Evolutionary conservation across 2,113 vertebrate genomes (phyloP).

Genomic region (Gallinago undulata): DNA sequence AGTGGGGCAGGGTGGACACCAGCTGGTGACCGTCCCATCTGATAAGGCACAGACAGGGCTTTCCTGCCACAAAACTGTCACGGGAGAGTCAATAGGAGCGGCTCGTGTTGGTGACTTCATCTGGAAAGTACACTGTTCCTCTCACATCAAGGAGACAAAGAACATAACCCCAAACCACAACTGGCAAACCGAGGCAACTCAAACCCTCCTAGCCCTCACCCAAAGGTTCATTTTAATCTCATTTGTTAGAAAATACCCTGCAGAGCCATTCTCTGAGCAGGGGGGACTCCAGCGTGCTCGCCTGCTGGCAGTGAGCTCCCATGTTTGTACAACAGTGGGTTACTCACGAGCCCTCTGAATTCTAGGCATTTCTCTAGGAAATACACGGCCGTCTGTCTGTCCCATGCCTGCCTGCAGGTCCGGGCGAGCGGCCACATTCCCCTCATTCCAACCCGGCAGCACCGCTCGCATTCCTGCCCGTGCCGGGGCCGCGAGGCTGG

Average conservation of each 20-base stretch:
- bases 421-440: conserved; percentile 31
- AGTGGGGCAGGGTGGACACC: background rate
- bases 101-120: background rate
- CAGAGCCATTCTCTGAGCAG: background rate
- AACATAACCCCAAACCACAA: background rate
- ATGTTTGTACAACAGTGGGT: background rate
- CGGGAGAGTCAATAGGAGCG: fast-evolving
- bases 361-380: conserved; percentile 32
- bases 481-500: background rate
- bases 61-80: background rate
- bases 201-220: background rate
- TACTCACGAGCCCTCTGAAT: background rate
- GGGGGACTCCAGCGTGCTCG: background rate
- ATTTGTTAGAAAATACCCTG: background rate
- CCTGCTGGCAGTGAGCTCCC: background rate
- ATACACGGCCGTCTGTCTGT: background rate
- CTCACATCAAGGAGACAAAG: background rate
- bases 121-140: background rate
- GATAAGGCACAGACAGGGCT: background rate
- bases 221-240: background rate
- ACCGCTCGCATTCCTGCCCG: background rate
- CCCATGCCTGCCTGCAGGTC: conserved; percentile 24
- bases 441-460: conserved; percentile 15
- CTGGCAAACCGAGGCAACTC: background rate
- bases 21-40: background rate